Evolutionary conservation across 2,888 invertebrate species (phyloP).

Genomic region (Crepidodera aurea): DNA sequence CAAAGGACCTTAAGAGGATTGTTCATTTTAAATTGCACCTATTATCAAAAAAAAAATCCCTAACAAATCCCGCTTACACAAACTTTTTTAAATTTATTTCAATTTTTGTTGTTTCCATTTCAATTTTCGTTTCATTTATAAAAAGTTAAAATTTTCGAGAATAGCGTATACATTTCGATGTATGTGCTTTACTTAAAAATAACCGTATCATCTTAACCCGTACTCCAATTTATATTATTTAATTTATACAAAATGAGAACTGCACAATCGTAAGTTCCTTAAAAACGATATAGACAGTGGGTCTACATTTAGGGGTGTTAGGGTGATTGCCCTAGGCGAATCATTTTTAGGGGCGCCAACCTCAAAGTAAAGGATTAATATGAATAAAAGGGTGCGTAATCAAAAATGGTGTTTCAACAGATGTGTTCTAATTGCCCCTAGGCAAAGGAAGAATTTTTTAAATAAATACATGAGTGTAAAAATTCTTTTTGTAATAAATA

Average conservation of each 20-base stretch:
- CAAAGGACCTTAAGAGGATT: neutral
- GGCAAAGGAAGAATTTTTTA: too few species aligned
- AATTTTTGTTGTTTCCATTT: too few species aligned
- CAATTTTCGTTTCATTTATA: too few species aligned
- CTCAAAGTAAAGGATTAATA: neutral
- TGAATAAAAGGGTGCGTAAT: neutral
- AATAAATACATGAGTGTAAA: too few species aligned
- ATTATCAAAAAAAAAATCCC: too few species aligned
- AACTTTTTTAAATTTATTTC: too few species aligned
- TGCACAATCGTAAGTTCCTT: slow-evolving; percentile 10
- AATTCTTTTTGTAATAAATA: too few species aligned
- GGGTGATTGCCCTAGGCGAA: slow-evolving; percentile 1
- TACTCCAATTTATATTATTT: neutral
- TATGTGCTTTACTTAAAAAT: neutral
- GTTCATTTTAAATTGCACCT: neutral
- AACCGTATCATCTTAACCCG: neutral
- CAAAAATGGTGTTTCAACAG: neutral
- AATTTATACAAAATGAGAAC: slow-evolving; percentile 13
- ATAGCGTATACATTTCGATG: too few species aligned
- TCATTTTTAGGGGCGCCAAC: neutral
- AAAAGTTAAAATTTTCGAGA: too few species aligned
- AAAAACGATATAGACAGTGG: neutral
- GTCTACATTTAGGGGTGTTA: neutral
- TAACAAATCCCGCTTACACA: too few species aligned
- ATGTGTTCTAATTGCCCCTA: too few species aligned